A percentile compares a stretch with the other conserved stretches of the same genome.
These are phyloP conservation scores for Synanthedon vespiformis DNA, from an alignment of 2,888 invertebrate species.

Conservation along the genomic window DNA sequence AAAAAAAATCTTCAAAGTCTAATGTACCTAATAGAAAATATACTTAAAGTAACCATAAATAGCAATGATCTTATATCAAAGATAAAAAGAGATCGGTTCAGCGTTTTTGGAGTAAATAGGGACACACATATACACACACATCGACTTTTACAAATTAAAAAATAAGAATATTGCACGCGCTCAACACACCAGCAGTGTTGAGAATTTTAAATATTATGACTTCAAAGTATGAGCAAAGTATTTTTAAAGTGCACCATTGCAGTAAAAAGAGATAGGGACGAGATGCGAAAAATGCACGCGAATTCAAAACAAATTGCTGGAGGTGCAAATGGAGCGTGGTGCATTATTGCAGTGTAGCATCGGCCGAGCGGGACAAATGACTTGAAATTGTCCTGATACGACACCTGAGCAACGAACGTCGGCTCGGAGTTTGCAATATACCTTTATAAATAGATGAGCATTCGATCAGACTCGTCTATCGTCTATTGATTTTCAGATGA, in stretches of 20 bases:
- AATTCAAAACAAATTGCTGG: constrained; percentile 45
- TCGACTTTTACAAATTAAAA: too few species aligned
- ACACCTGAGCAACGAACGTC: constrained; percentile 29
- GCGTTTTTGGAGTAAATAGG: too few species aligned
- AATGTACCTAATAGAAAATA: too few species aligned
- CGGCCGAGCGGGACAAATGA: constrained; percentile 17
- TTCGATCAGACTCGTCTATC: constrained; percentile 2
- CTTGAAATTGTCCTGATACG: constrained; percentile 40
- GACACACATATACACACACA: too few species aligned
- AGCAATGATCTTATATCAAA: too few species aligned
- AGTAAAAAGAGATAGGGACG: constrained; percentile 22
- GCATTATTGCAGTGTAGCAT: constrained; percentile 20
- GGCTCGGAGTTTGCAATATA: constrained; percentile 5
- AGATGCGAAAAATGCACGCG: constrained; percentile 31
- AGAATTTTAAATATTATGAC: neutral
- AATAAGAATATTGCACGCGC: too few species aligned
- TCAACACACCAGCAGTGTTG: too few species aligned
- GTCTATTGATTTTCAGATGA: constrained; percentile 4
- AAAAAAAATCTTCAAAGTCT: too few species aligned
- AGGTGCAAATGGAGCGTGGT: constrained; percentile 17
- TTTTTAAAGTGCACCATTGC: constrained; percentile 28
- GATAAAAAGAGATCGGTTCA: too few species aligned
- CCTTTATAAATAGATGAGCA: constrained; percentile 15
- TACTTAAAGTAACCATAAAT: too few species aligned
- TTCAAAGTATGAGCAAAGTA: constrained; percentile 4